A percentile compares a stretch with the other conserved stretches of the same genome.
These are phyloP conservation scores for Nothocercus nigrocapillus DNA, from an alignment of 2,113 vertebrate genomes.

Conservation along the genomic window DNA sequence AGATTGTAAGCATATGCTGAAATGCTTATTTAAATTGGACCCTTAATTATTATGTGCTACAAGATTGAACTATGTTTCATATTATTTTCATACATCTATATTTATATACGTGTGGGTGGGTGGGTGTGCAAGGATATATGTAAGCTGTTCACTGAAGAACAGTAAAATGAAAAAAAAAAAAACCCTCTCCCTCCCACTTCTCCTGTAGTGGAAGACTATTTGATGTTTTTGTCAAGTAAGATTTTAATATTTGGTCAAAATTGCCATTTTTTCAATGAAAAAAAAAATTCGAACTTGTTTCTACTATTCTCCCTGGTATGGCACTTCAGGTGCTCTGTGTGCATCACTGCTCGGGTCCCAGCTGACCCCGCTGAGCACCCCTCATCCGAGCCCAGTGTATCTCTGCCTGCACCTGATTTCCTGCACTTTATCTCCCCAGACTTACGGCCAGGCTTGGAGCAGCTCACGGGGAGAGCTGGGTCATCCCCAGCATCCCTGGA, in stretches of 20 bases:
- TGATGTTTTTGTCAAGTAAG: constrained; percentile 1
- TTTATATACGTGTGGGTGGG: constrained; percentile 1
- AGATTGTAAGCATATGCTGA: constrained; percentile 60
- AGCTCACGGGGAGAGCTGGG: not conserved
- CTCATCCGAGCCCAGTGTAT: not conserved
- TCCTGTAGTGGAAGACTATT: not conserved
- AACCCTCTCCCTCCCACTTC: not conserved
- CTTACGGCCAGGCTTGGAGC: not conserved
- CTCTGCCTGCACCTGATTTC: not conserved
- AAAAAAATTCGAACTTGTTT: not conserved
- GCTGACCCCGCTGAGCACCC: not conserved
- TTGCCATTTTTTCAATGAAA: not conserved
- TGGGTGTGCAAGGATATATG: constrained; percentile 34
- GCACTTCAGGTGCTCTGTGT: not conserved
- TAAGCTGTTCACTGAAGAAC: constrained; percentile 29
- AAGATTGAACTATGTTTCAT: constrained; percentile 13
- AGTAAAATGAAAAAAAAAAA: constrained; percentile 7
- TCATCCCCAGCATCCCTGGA: not conserved
- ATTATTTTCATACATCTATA: constrained; percentile 50
- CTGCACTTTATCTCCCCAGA: not conserved
- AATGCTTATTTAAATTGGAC: constrained; percentile 58
- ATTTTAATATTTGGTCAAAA: not conserved
- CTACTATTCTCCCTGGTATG: not conserved
- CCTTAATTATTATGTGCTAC: constrained; percentile 66
- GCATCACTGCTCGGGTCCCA: not conserved